Percentiles rank a stretch among this genome's conserved stretches.
These are phyloP conservation scores for Ctenicera cuprea DNA, from an alignment of 2,888 invertebrate species.

Conservation along the genomic window DNA sequence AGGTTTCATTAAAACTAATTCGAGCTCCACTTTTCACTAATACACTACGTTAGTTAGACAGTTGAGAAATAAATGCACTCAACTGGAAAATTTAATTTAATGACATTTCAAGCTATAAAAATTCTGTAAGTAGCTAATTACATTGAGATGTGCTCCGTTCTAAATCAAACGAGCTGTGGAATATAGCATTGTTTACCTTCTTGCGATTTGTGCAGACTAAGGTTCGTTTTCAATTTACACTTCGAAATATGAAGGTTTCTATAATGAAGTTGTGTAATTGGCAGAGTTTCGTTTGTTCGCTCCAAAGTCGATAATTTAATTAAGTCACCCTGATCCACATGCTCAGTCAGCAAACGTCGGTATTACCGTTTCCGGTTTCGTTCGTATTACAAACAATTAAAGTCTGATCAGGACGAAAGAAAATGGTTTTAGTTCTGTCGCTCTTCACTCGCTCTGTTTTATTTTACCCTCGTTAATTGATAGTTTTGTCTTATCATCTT, in stretches of 20 bases:
- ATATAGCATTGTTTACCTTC: constrained; percentile 30
- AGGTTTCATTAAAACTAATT: no score
- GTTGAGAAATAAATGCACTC: no score
- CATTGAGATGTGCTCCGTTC: constrained; percentile 2
- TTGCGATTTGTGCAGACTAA: constrained; percentile 39
- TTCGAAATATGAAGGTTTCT: constrained; percentile 38
- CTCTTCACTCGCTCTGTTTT: not conserved
- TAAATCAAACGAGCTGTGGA: constrained; percentile 6
- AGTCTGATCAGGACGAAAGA: not conserved
- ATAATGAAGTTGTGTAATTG: constrained; percentile 44
- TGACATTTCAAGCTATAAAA: no score
- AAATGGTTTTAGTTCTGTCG: not conserved
- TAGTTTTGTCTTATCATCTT: no score
- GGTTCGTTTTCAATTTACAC: constrained; percentile 37
- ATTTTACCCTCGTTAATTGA: no score
- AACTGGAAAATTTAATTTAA: no score
- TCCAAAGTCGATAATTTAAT: constrained; percentile 44
- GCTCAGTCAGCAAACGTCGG: constrained; percentile 31
- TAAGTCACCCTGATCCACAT: constrained; percentile 36
- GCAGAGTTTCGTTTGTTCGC: constrained; percentile 43
- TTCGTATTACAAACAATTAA: constrained; percentile 6
- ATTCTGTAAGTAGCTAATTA: not conserved
- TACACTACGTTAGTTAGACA: no score
- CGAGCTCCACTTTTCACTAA: no score
- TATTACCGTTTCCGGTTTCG: constrained; percentile 24